Conservation (phyloP, 2,113 vertebrate species). For the Osmerus mordax region DNA sequence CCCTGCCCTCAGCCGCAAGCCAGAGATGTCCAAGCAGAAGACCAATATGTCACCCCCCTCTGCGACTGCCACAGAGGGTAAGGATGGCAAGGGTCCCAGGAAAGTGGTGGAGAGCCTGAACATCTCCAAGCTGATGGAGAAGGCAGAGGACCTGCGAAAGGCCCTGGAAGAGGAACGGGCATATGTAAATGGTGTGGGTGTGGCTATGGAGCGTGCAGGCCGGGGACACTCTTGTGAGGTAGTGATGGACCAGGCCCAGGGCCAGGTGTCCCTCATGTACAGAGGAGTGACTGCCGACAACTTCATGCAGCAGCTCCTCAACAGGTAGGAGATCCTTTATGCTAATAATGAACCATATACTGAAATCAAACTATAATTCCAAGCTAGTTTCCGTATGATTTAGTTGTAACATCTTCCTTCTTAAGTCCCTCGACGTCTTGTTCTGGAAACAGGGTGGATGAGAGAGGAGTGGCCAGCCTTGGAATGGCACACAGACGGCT, state of each 20-base stretch:
- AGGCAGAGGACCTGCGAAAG: slow-evolving; percentile 80
- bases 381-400: not conserved
- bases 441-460: slow-evolving; percentile 74
- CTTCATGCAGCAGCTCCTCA: slow-evolving; percentile 86
- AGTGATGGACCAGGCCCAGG: slow-evolving; percentile 66
- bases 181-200: slow-evolving; percentile 72
- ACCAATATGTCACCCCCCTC: slow-evolving; percentile 56
- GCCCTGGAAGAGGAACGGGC: slow-evolving; percentile 82
- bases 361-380: not conserved
- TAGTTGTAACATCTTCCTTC: slow-evolving; percentile 11
- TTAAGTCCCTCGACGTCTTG: slow-evolving; percentile 13
- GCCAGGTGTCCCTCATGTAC: slow-evolving; percentile 75
- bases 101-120: slow-evolving; percentile 80
- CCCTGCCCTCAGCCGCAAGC: slow-evolving; percentile 77
- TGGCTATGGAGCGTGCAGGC: slow-evolving; percentile 72
- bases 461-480: slow-evolving; percentile 72
- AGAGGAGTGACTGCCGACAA: slow-evolving; percentile 77
- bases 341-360: not conserved
- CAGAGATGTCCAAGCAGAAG: slow-evolving; percentile 69
- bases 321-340: slow-evolving; percentile 67
- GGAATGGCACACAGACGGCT: slow-evolving; percentile 69
- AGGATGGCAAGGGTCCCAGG: slow-evolving; percentile 65
- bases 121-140: slow-evolving; percentile 86
- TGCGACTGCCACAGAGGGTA: slow-evolving; percentile 33
- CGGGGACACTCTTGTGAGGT: slow-evolving; percentile 56